Base-by-base conservation (phyloP, 2,888 invertebrate genomes). In the Linnaemya tessellans region DNA sequence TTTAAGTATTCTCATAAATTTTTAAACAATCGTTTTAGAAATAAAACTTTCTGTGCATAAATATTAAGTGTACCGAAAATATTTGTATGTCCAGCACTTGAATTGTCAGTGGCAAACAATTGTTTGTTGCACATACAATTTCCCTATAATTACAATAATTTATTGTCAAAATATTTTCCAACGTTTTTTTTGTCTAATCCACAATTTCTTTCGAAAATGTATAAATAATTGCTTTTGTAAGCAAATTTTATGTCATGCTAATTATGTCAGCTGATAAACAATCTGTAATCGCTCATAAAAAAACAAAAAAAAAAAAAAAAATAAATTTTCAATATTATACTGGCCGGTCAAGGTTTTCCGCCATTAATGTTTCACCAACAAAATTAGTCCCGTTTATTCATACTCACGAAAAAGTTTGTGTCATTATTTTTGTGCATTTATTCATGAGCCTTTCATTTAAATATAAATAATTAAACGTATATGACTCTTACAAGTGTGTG, bases 311-410 rank as follows among this genome's bases (percentile, higher is more conserved):
- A n/a, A n/a, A n/a, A n/a, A n/a, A n/a, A 18, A 54, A 9, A 25
- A 22, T n/a, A 25, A 64, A n/a, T 20, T 51, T 41, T 64, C 38
- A 43, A 62, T 51, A 7, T 10, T 7, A 11, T 74, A 62, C 15
- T 54, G 10, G 60, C 15, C 49, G 74, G 41, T 75, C 74, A 75
- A 75, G 74, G 51, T 22, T 54, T 64, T 51, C 25, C 11, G 41
- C 51, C 51, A 51, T 64, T 64, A n/a, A 20, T 38, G 10, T 18
- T 4, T 54, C 35, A 22, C 38, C 22, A 60, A 20, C 20, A 46
- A 20, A 73, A 46, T 15, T 22, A 4, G 9, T 51, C 38, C n/a
- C 35, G 18, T 25, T 51, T 41, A 20, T 41, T 75, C 18, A 25
- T 20, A 4, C 15, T 38, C 10, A 22, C 13, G 0, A 25, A 11